Conservation (phyloP, 2,113 vertebrate genomes). For the Pterophyllum scalare region DNA sequence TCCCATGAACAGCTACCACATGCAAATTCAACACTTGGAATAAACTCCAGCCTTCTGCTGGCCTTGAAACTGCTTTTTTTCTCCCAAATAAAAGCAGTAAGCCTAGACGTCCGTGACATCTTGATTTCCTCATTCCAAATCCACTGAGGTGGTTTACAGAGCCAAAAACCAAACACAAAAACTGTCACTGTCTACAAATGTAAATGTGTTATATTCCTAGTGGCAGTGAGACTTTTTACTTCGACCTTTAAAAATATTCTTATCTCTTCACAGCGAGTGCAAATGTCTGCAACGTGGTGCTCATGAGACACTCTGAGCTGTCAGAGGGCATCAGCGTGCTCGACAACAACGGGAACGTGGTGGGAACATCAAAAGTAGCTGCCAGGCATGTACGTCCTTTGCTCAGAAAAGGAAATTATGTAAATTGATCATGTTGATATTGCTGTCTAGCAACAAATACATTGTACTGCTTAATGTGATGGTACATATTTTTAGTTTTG, state of each 20-base stretch:
- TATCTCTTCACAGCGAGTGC: constrained; percentile 84
- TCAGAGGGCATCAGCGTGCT: constrained; percentile 89
- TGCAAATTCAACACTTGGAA: too few relatives aligned
- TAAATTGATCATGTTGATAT: background rate
- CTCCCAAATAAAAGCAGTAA: too few relatives aligned
- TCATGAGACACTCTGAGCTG: constrained; percentile 93
- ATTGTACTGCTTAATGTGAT: background rate
- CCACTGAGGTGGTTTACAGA: background rate
- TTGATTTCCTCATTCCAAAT: background rate
- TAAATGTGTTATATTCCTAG: background rate
- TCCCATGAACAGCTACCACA: too few relatives aligned
- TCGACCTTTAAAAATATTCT: background rate
- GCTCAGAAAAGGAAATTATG: background rate
- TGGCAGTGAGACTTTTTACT: background rate
- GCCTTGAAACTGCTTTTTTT: background rate
- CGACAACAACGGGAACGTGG: constrained; percentile 84
- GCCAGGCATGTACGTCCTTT: constrained; percentile 86
- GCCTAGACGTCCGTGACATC: background rate
- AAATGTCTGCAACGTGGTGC: constrained; percentile 93
- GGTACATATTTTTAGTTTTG: background rate
- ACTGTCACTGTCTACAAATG: background rate
- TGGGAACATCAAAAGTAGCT: constrained; percentile 89
- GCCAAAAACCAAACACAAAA: background rate
- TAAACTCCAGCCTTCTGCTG: too few relatives aligned
- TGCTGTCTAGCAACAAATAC: background rate